Conservation (phyloP, 2,113 vertebrate species). For the Xenopus borealis region DNA sequence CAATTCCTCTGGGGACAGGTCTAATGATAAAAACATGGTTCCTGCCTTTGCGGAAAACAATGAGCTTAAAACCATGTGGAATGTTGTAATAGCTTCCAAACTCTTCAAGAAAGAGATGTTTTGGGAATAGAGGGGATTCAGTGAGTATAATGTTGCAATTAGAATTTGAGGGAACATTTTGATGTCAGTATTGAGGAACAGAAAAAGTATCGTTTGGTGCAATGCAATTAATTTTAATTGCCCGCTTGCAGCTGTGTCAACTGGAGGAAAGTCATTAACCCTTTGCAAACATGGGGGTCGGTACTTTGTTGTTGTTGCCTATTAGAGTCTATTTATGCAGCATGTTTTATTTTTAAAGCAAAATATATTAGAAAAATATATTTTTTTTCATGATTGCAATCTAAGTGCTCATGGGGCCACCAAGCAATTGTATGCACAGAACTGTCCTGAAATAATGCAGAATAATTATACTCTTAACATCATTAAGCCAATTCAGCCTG, state of each 20-base stretch:
- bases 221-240: constrained; percentile 35
- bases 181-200: constrained; percentile 23
- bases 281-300: neutral
- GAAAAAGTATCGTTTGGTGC: constrained; percentile 10
- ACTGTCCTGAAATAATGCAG: too few relatives aligned
- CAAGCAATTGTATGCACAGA: too few relatives aligned
- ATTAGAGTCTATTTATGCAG: neutral
- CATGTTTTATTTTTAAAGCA: too few relatives aligned
- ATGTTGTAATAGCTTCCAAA: constrained; percentile 44
- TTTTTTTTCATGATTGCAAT: too few relatives aligned
- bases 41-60: constrained; percentile 42
- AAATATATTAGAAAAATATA: too few relatives aligned
- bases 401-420: too few relatives aligned
- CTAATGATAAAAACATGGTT: constrained; percentile 46
- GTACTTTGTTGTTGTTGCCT: neutral
- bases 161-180: constrained; percentile 29
- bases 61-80: constrained; percentile 38
- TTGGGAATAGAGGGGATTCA: constrained; percentile 43
- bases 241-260: constrained; percentile 38
- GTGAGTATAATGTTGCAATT: constrained; percentile 43
- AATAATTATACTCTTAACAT: too few relatives aligned
- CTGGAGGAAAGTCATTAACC: constrained; percentile 3
- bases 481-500: too few relatives aligned
- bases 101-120: constrained; percentile 43
- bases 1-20: constrained; percentile 39